These are phyloP conservation scores for Catharus ustulatus DNA, from an alignment of 2,797 vertebrate genomes.

Conservation along the genomic window DNA sequence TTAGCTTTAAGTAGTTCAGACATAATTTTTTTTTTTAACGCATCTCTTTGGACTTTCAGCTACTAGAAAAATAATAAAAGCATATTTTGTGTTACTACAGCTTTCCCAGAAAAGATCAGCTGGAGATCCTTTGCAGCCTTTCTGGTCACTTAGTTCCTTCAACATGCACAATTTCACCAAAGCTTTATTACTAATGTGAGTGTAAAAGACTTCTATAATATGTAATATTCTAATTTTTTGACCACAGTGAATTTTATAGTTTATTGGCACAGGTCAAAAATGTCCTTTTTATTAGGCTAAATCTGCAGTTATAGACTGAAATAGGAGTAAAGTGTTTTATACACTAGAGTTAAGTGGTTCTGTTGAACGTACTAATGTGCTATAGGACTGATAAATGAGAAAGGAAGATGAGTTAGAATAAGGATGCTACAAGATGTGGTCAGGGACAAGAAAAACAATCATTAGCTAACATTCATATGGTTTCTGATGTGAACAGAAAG, in stretches of 20 bases:
- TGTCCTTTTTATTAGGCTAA: conserved; percentile 13
- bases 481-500: background rate
- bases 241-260: background rate
- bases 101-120: background rate
- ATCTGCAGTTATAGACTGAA: conserved; percentile 14
- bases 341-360: background rate
- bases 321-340: conserved; percentile 21
- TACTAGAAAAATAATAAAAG: background rate
- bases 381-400: background rate
- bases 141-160: background rate
- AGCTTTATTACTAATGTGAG: background rate
- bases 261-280: conserved; percentile 26
- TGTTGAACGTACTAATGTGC: background rate
- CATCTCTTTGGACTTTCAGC: background rate
- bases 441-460: background rate
- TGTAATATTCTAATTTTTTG: conserved; percentile 13
- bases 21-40: background rate
- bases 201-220: background rate
- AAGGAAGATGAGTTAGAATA: background rate
- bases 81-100: background rate
- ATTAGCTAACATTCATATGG: background rate
- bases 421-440: background rate
- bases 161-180: background rate
- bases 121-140: background rate
- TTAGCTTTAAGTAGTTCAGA: background rate